Conservation (phyloP, 2,797 vertebrate species). For the Pseudochromis fuscus region DNA sequence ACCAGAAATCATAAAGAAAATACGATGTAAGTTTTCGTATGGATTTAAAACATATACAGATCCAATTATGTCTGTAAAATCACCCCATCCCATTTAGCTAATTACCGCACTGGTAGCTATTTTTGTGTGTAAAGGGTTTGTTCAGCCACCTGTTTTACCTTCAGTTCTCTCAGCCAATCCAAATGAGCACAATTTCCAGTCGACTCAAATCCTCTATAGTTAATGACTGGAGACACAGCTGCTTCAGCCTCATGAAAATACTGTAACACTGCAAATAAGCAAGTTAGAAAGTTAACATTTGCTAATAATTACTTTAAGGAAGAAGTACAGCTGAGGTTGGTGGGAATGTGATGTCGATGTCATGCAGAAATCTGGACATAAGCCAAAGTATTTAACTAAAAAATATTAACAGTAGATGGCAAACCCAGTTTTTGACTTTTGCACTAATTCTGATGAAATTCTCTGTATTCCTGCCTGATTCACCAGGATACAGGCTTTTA, state of each 20-base stretch:
- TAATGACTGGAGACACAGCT: not conserved
- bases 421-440: not conserved
- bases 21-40: not conserved
- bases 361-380: not conserved
- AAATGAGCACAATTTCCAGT: slow-evolving; percentile 10
- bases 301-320: not conserved
- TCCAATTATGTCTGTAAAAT: no score
- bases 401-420: not conserved
- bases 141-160: slow-evolving; percentile 24
- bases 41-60: no score
- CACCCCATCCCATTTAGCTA: not conserved
- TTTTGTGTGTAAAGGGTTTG: not conserved
- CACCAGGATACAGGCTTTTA: no score
- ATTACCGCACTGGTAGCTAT: not conserved
- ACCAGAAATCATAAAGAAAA: slow-evolving; percentile 2
- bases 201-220: not conserved
- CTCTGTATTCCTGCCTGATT: no score
- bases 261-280: slow-evolving; percentile 2
- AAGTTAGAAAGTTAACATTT: not conserved
- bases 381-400: not conserved
- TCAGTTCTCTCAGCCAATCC: slow-evolving; percentile 3
- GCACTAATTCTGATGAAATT: no score
- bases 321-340: not conserved
- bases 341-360: not conserved
- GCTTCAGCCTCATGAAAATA: not conserved